Evolutionary conservation across 2,888 invertebrate species (phyloP), one percentile per base, ranked within the genome.

Genomic region (Ditula angustiorana): DNA sequence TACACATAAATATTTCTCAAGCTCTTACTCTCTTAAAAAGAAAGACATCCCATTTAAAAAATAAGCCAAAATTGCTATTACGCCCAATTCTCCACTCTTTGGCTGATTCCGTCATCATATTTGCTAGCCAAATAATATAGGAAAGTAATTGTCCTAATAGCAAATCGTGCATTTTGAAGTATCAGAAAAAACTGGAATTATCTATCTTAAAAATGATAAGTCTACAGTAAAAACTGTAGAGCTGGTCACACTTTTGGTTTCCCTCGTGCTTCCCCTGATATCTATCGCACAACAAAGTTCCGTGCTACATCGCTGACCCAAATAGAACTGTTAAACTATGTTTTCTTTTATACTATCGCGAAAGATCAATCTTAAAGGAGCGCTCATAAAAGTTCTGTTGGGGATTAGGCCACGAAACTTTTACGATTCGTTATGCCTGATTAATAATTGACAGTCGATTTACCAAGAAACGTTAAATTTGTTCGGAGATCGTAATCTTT

Each of bases 241-340:
- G 3, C 2, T 19, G 41, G 41, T 19, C 1, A 41, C 41, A 41
- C 16, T 41, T 5, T 16, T 16, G 16, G 24, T 59, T 53, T 49
- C 50, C 56, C 35, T 30, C 49, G 47, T 33, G 47, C 41, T 60
- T 47, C 61, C 8, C 46, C 44, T 52, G 64, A 64, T 64, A 53
- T 59, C 59, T 28, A 64, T 64, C 64, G 53, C 46, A n/a, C 46
- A 50, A 33, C 44, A 53, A 65, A 59, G 53, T 65, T 65, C 37
- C 49, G 49, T 11, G 24, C 44, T 61, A 28, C 35, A 64, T 37
- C 35, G 19, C 35, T 59, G 59, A 59, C 67, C 67, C 59, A 67
- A 63, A 67, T 61, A 55, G 47, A 60, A 55, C 66, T 37, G 61
- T 58, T 44, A 50, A 58, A 59, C 63, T 58, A 49, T 53, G 59